Conservation (phyloP, 2,888 invertebrate species). For the Patella caerulea region DNA sequence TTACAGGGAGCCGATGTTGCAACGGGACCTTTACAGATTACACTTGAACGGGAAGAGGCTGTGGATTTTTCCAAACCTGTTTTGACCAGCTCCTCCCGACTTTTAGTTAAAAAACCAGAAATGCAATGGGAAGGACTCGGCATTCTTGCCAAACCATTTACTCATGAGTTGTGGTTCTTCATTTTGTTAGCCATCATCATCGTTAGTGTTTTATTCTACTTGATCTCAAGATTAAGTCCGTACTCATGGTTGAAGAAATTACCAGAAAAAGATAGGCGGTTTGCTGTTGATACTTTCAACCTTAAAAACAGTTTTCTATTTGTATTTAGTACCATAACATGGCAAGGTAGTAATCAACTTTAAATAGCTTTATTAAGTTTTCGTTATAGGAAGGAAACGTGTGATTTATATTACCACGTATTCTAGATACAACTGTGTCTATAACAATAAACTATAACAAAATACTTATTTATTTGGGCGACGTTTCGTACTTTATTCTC, state of each 20-base stretch:
- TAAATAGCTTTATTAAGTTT: too few species aligned
- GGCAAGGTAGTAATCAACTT: conserved; percentile 39
- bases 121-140: conserved; percentile 34
- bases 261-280: conserved; percentile 34
- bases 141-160: conserved; percentile 38
- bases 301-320: conserved; percentile 43
- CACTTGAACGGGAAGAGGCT: conserved; percentile 28
- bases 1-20: conserved; percentile 39
- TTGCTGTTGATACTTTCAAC: conserved; percentile 42
- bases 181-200: conserved; percentile 37
- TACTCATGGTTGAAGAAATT: conserved; percentile 44
- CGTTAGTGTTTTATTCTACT: conserved; percentile 36
- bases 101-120: conserved; percentile 40
- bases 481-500: too few species aligned
- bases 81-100: conserved; percentile 32
- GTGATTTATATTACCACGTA: too few species aligned
- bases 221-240: conserved; percentile 44
- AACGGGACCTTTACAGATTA: conserved; percentile 36
- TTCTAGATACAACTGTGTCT: too few species aligned
- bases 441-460: too few species aligned
- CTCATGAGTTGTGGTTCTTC: conserved; percentile 39
- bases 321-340: conserved; percentile 39
- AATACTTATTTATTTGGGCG: too few species aligned
- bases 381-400: too few species aligned
- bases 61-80: conserved; percentile 41